Evolutionary conservation across 2,113 vertebrate species (phyloP).

Genomic region (Hipposideros armiger): DNA sequence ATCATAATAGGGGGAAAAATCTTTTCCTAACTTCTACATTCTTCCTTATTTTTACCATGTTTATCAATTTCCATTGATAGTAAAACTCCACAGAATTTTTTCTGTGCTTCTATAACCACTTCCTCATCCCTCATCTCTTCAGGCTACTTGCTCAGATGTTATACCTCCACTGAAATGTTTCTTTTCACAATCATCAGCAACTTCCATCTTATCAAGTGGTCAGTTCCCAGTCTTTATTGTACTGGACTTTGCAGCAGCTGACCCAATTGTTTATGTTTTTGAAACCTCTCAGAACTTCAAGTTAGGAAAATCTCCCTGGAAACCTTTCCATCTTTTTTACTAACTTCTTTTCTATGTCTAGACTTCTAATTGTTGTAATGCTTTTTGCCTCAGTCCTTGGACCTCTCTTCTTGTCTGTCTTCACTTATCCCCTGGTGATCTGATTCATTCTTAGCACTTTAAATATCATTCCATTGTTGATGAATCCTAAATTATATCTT

Average conservation of each 20-base stretch:
- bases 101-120: neutral
- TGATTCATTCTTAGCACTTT: neutral
- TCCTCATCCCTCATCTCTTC: neutral
- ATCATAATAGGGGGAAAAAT: neutral
- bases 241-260: neutral
- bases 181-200: neutral
- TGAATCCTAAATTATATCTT: slow-evolving; percentile 6
- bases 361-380: neutral
- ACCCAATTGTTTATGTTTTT: neutral
- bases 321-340: neutral
- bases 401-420: neutral
- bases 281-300: neutral
- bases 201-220: neutral
- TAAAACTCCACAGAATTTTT: neutral
- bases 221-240: neutral
- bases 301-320: neutral
- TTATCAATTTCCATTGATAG: neutral
- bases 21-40: neutral
- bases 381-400: neutral
- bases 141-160: neutral
- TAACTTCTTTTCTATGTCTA: neutral
- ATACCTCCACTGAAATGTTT: neutral
- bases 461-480: neutral
- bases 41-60: neutral
- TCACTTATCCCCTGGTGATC: neutral